Percentiles rank a stretch among this genome's conserved stretches.
Evolutionary conservation across 2,113 vertebrate genomes (phyloP).

Genomic region (Bubo blakistoni): DNA sequence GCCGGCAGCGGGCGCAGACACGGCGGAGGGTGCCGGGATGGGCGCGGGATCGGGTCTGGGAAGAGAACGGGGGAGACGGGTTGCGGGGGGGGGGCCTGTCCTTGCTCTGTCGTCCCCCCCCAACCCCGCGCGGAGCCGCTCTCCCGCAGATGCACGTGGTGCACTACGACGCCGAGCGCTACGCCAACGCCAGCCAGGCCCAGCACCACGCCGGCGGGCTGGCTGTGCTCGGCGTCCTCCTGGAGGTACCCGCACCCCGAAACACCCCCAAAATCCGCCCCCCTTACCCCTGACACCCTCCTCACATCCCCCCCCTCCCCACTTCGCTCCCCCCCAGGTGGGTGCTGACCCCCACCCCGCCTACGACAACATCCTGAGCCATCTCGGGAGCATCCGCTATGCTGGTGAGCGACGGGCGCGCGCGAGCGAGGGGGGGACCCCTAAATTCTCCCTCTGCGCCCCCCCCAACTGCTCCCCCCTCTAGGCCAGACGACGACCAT

Average conservation of each 20-base stretch:
- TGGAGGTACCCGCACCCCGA: constrained; percentile 70
- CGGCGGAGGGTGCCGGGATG: too few relatives aligned
- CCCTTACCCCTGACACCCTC: background rate
- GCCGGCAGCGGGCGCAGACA: too few relatives aligned
- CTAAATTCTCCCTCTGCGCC: background rate
- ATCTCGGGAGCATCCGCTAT: constrained; percentile 77
- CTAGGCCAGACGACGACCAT: constrained; percentile 79
- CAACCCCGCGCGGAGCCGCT: background rate
- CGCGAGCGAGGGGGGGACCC: background rate
- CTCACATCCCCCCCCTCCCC: background rate
- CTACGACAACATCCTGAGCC: constrained; percentile 82
- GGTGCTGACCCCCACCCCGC: constrained; percentile 77
- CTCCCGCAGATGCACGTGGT: constrained; percentile 84
- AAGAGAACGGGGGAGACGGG: too few relatives aligned
- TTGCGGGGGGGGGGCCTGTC: too few relatives aligned
- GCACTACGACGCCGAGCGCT: constrained; percentile 85
- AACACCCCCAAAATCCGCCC: too few relatives aligned
- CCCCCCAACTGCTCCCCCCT: background rate
- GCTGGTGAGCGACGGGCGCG: constrained; percentile 68
- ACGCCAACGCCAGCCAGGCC: constrained; percentile 75
- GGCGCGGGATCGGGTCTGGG: background rate
- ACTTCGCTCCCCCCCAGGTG: constrained; percentile 52
- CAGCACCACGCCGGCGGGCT: constrained; percentile 76
- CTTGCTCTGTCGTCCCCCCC: too few relatives aligned
- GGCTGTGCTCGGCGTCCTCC: constrained; percentile 86